Conservation (phyloP, 2,113 vertebrate genomes). For the Vulpes vulpes region DNA sequence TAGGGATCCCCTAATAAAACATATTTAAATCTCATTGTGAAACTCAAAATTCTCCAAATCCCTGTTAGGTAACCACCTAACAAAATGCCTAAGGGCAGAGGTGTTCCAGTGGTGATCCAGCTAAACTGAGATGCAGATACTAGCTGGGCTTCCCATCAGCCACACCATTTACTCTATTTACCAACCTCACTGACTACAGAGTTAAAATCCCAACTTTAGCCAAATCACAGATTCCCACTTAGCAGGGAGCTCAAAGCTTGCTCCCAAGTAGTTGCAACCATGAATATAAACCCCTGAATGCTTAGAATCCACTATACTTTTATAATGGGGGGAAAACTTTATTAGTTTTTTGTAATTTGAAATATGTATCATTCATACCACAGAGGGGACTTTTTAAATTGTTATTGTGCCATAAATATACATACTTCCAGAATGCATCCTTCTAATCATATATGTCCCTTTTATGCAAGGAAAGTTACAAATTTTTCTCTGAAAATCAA, state of each 20-base stretch:
- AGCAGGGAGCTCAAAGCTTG: neutral
- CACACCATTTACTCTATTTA: accelerated
- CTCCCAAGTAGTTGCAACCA: neutral
- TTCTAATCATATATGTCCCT: neutral
- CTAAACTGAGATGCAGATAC: too few species aligned
- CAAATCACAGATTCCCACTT: neutral
- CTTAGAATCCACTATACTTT: neutral
- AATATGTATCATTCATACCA: neutral
- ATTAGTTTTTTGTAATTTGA: neutral
- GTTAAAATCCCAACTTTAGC: neutral
- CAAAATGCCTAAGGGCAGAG: neutral
- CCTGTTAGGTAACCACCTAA: neutral
- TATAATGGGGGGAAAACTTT: neutral
- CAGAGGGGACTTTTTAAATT: neutral
- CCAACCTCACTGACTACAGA: neutral
- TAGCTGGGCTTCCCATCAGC: neutral
- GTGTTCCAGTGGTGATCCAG: neutral
- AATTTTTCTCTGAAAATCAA: neutral
- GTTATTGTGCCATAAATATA: neutral
- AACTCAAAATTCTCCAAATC: neutral
- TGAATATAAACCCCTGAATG: neutral
- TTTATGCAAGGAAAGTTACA: neutral
- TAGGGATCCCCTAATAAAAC: neutral
- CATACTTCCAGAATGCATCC: neutral
- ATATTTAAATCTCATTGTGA: neutral